A percentile compares a stretch with the other conserved stretches of the same genome.
phyloP scores from a whole-genome alignment of 2,888 invertebrate genomes.

The Cryptosula pallasiana region DNA sequence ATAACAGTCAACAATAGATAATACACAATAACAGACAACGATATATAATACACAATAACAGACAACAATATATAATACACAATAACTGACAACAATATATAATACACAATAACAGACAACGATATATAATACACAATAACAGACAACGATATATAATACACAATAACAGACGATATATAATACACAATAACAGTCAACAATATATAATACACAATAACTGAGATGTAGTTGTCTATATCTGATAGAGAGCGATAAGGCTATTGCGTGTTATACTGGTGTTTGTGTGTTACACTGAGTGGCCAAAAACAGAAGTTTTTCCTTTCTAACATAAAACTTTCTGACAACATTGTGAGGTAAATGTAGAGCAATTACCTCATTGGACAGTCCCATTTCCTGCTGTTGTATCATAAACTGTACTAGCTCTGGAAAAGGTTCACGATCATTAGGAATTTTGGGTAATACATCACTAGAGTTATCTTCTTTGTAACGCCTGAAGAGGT shows the following conservation, averaged over 20 bases:
- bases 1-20: no score
- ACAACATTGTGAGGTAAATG: not conserved
- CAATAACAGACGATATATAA: no score
- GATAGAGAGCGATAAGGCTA: no score
- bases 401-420: constrained; percentile 11
- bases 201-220: no score
- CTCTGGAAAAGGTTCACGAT: not conserved
- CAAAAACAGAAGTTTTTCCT: no score
- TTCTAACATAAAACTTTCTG: no score
- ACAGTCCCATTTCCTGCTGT: not conserved
- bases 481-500: constrained; percentile 8
- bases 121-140: not conserved
- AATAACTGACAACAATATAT: not conserved
- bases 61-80: not conserved
- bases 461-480: not conserved
- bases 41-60: not conserved
- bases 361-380: not conserved
- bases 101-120: not conserved
- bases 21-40: not conserved
- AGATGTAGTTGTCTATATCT: no score
- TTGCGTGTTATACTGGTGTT: no score
- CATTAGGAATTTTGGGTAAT: not conserved
- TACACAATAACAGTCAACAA: no score
- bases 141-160: no score
- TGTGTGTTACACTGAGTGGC: no score